Evolutionary conservation across 2,797 vertebrate genomes (phyloP), one percentile per base, ranked within the genome.

Genomic region (Hapalemur alaotrensis): DNA sequence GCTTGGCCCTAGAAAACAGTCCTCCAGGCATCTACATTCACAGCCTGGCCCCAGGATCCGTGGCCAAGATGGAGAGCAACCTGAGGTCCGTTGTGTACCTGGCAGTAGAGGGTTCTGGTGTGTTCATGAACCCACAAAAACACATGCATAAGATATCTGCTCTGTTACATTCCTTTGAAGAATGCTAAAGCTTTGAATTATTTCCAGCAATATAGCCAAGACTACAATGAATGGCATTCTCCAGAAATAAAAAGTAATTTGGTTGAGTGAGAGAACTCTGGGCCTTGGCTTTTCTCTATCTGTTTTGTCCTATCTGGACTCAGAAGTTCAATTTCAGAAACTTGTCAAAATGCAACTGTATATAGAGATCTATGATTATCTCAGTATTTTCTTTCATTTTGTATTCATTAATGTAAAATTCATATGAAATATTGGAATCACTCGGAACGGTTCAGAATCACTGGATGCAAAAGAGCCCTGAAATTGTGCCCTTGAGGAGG

Each of bases 1-100:
- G 99, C 98, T 98, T 99, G 97, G 99, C 99, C 0, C 98, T 99
- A 89, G 99, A 99, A 96, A 99, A 99, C 97, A 99, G 99, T 48
- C 98, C 99, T 95, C 99, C 99, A 0, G 99, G 99, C 41, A 99
- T 99, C 98, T 99, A 99, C 97, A 99, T 99, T 95, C 99, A 99
- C 96, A 99, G 99, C 95, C 98, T 99, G 89, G 99, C 99, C 8
- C 99, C 99, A 0, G 99, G 99, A 82, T 99, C 99, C 2, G 99
- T 99, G 95, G 99, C 99, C 96, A 99, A 99, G 98, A 99, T 99
- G 99, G 99, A 99, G 89, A 98, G 99, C 95, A 99, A 99, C 95
- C 99, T 99, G 96, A 99, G 99, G 99, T 99, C 96, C 18, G 98
- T 97, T 89, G 20, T 48, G 32, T 91, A 67, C 57, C 81, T 30